Evolutionary conservation across 2,888 invertebrate species (phyloP), one percentile per base, ranked within the genome.

Genomic region (Elmis aenea): DNA sequence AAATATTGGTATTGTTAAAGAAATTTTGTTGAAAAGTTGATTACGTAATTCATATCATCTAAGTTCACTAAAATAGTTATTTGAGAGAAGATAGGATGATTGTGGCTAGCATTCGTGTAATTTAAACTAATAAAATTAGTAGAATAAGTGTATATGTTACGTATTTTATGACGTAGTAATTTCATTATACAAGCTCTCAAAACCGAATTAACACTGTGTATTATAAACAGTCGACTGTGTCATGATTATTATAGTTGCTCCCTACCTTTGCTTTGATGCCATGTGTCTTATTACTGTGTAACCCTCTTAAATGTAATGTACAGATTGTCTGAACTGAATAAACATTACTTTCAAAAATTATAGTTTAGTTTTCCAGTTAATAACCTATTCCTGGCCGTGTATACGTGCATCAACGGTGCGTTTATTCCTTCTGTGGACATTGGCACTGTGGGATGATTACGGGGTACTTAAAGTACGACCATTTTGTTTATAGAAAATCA

Each of bases 291-390:
- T 63, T 64, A 64, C 61, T 67, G 66, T 68, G 66, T 68, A 68
- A 67, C 64, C 65, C 58, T 65, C 66, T 62, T 58, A 57, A 61
- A 63, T 67, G 64, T 66, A 65, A 60, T 69, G 67, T 69, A 69
- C 67, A 68, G 68, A 66, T 66, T 68, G 67, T 68, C 68, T 68
- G 67, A 68, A 67, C 66, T 68, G 68, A 69, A 68, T 68, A 68
- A 69, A 69, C 64, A 67, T 66, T 66, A 65, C 66, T 68, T 69
- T 68, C 64, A 64, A 68, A 18, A 18, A n/a, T n/a, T n/a, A n/a
- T n/a, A n/a, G n/a, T n/a, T n/a, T n/a, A n/a, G n/a, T n/a, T n/a
- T n/a, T n/a, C n/a, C n/a, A n/a, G n/a, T n/a, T n/a, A n/a, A n/a
- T n/a, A n/a, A n/a, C n/a, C n/a, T n/a, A n/a, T n/a, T n/a, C n/a